phyloP scores from a whole-genome alignment of 2,888 invertebrate species.

The Tiliacea aurago region DNA sequence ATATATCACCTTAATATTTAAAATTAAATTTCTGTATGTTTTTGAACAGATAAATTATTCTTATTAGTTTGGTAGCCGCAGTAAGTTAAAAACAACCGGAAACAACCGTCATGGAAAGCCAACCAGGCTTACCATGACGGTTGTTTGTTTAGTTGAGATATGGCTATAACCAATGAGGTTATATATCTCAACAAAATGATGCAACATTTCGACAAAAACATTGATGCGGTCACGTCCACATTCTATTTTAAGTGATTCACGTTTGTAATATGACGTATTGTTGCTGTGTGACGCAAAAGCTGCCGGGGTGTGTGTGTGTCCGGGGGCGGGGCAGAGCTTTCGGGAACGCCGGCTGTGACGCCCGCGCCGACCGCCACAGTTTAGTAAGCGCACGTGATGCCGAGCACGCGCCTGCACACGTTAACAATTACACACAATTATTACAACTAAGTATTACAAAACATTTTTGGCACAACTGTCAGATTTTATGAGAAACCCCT shows the following conservation, averaged over 20 bases:
- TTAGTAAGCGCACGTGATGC: slow-evolving; percentile 80
- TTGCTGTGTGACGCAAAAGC: slow-evolving; percentile 73
- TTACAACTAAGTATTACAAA: slow-evolving; percentile 31
- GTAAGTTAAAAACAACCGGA: not conserved
- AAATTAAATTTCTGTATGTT: too few species aligned
- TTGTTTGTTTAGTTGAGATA: too few species aligned
- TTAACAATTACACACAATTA: slow-evolving; percentile 42
- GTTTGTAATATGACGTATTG: slow-evolving; percentile 57
- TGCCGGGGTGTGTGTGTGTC: slow-evolving; percentile 59
- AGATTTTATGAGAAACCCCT: slow-evolving; percentile 35
- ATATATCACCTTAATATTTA: too few species aligned
- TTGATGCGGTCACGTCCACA: slow-evolving; percentile 64
- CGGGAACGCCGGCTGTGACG: slow-evolving; percentile 68
- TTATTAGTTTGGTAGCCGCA: slow-evolving; percentile 3
- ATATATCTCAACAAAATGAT: slow-evolving; percentile 19
- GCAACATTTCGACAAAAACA: slow-evolving; percentile 46
- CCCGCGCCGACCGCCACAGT: slow-evolving; percentile 31
- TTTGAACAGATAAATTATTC: too few species aligned
- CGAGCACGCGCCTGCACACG: slow-evolving; percentile 72
- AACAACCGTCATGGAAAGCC: too few species aligned
- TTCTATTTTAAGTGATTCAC: slow-evolving; percentile 62
- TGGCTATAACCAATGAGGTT: too few species aligned
- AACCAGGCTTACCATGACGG: too few species aligned
- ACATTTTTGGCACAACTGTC: slow-evolving; percentile 26
- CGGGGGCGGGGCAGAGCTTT: slow-evolving; percentile 76